Evolutionary conservation across 2,888 invertebrate species (phyloP).

Genomic region (Meloe dianella): DNA sequence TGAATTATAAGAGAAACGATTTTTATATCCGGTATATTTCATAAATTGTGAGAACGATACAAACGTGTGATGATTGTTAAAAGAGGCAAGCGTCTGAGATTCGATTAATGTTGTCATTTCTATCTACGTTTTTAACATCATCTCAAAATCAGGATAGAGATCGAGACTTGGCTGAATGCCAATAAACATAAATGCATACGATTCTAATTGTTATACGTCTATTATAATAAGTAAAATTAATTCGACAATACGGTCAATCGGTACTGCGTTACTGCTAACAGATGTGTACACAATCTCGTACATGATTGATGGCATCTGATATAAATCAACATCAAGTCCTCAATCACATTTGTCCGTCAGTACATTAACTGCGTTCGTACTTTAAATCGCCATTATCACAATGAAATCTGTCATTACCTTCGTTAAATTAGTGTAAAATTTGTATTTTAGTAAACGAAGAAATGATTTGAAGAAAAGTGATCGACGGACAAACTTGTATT

Average conservation of each 20-base stretch:
- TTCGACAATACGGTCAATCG: not conserved
- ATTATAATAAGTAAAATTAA: slow-evolving; percentile 1
- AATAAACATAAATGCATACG: not conserved
- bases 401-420: not conserved
- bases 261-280: not conserved
- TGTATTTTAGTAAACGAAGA: not conserved
- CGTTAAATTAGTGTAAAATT: not conserved
- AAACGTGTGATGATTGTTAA: too few relatives aligned
- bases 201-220: not conserved
- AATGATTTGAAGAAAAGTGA: not conserved
- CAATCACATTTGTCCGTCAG: slow-evolving; percentile 11
- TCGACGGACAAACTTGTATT: not conserved
- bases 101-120: too few relatives aligned
- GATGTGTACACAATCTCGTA: slow-evolving; percentile 1
- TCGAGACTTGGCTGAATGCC: not conserved
- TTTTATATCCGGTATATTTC: too few relatives aligned
- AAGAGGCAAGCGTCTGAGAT: too few relatives aligned
- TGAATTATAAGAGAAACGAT: too few relatives aligned
- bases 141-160: too few relatives aligned
- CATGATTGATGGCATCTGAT: slow-evolving; percentile 8
- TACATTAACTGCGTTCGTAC: not conserved
- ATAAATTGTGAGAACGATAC: too few relatives aligned
- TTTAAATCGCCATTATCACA: not conserved
- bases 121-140: too few relatives aligned
- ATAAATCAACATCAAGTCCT: slow-evolving; percentile 9